phyloP scores from a whole-genome alignment of 2,113 vertebrate genomes.

The Montifringilla adamsi region DNA sequence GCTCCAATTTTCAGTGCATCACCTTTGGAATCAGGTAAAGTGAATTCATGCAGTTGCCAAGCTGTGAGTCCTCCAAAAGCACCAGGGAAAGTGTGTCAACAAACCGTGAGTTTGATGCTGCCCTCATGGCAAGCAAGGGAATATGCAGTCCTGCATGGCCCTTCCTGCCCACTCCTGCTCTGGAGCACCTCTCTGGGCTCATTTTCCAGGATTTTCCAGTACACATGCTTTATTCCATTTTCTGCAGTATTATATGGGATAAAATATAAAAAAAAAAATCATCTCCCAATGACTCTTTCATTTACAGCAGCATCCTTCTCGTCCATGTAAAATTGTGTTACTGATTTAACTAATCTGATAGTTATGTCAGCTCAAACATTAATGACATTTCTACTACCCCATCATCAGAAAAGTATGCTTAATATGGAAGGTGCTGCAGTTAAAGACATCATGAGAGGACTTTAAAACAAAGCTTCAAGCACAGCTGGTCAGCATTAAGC shows the following conservation, averaged over 20 bases:
- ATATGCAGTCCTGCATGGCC: not conserved
- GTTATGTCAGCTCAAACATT: not conserved
- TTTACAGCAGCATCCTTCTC: not conserved
- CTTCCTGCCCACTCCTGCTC: not conserved
- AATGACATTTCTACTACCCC: not conserved
- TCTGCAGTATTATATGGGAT: not conserved
- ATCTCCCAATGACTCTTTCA: not conserved
- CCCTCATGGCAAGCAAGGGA: not conserved
- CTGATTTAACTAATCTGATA: not conserved
- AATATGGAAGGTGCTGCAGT: not conserved
- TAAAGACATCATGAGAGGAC: not conserved
- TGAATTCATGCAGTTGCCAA: not conserved
- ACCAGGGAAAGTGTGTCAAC: not conserved
- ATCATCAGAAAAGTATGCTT: not conserved
- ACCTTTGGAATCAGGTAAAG: not conserved
- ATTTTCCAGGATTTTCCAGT: not conserved
- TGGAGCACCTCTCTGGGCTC: not conserved
- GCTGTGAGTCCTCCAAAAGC: not conserved
- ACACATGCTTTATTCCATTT: not conserved
- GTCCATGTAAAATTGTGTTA: not conserved
- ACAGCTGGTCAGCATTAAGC: slow-evolving; percentile 29
- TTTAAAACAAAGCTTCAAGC: slow-evolving; percentile 20
- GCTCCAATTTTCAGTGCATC: not conserved
- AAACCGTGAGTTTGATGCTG: not conserved
- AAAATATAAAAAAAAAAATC: not conserved